Percentiles rank a stretch among this genome's conserved stretches.
Conservation (phyloP, 2,888 invertebrate species). For the Nasonovia ribisnigri region DNA sequence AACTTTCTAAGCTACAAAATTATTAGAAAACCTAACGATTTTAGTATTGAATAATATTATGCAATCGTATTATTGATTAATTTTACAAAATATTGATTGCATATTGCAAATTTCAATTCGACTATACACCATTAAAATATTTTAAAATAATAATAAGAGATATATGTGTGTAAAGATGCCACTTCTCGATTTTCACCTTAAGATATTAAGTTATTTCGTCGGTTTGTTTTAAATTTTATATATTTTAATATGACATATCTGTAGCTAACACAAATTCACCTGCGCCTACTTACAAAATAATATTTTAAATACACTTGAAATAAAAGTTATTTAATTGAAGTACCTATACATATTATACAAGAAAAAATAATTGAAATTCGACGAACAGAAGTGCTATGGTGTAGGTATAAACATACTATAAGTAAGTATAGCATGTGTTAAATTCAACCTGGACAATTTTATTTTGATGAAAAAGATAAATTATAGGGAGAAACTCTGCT, state of each 20-base stretch:
- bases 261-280: not conserved
- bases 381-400: not conserved
- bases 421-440: not conserved
- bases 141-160: not conserved
- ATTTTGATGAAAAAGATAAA: conserved; percentile 24
- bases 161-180: not conserved
- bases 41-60: not conserved
- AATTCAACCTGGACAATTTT: not conserved
- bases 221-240: not conserved
- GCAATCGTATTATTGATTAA: not conserved
- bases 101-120: not conserved
- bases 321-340: not conserved
- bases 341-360: not conserved
- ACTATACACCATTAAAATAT: not conserved
- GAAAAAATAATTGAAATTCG: not conserved
- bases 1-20: not conserved
- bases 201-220: not conserved
- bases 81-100: not conserved
- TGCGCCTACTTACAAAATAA: not conserved
- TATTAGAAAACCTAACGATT: not conserved
- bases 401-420: not conserved
- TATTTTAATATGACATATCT: not conserved
- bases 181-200: not conserved
- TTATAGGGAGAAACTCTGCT: conserved; percentile 20
- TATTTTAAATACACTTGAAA: not conserved